Evolutionary conservation across 2,797 vertebrate species (phyloP).

Genomic region (Tachyglossus aculeatus): DNA sequence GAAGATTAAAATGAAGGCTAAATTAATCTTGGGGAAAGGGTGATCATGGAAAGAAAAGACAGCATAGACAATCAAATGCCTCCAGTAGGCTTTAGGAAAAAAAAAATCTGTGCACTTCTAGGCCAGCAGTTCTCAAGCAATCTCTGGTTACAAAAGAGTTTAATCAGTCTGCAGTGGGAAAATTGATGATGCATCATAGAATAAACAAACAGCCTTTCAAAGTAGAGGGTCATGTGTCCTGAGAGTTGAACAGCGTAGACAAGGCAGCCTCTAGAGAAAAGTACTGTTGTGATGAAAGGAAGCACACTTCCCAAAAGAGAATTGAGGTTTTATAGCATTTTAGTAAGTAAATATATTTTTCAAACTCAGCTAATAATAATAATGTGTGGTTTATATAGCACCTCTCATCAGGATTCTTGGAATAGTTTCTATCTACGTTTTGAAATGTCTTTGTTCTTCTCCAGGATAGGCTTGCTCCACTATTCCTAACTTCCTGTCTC

Average conservation of each 20-base stretch:
- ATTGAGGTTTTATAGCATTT: not conserved
- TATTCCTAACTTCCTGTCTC: not conserved
- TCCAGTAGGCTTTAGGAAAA: not conserved
- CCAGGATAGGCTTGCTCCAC: not conserved
- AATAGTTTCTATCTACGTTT: too few species aligned
- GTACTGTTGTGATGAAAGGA: not conserved
- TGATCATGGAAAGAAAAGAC: not conserved
- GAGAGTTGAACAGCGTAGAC: slow-evolving; percentile 3
- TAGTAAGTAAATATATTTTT: slow-evolving; percentile 28
- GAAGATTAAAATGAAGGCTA: too few species aligned
- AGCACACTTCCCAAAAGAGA: slow-evolving; percentile 2
- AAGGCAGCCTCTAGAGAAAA: not conserved
- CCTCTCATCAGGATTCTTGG: not conserved
- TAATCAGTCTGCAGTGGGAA: slow-evolving; percentile 26
- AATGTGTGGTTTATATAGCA: slow-evolving; percentile 18
- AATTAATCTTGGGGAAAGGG: too few species aligned
- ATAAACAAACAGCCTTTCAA: slow-evolving; percentile 38
- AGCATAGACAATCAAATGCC: not conserved
- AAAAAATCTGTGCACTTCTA: not conserved
- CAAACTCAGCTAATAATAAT: not conserved
- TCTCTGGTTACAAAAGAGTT: slow-evolving; percentile 21
- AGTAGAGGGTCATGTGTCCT: not conserved
- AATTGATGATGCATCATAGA: not conserved
- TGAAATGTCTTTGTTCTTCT: too few species aligned
- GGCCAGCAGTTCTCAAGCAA: slow-evolving; percentile 19